Conservation (phyloP, 1,140 invertebrate species). For the Ostrea edulis region DNA sequence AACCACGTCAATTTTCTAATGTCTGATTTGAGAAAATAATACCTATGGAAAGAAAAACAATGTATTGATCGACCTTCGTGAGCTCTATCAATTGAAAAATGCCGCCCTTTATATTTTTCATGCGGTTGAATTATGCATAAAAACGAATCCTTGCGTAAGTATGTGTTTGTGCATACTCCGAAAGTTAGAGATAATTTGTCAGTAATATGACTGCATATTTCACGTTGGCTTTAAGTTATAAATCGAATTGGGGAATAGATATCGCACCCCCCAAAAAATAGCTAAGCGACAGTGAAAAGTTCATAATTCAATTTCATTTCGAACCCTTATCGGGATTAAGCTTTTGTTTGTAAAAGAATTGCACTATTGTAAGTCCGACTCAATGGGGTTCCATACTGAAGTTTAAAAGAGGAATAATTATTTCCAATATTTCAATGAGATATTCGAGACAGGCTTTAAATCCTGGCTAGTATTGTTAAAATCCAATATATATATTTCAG, state of each 20-base stretch:
- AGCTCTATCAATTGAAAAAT: background rate
- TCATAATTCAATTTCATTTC: background rate
- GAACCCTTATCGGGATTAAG: background rate
- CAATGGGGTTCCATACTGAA: background rate
- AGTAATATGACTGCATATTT: too few species aligned
- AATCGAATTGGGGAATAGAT: too few species aligned
- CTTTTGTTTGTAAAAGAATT: conserved; percentile 5
- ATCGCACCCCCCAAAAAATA: too few species aligned
- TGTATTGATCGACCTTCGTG: background rate
- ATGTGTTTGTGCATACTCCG: background rate
- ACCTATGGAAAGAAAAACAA: background rate
- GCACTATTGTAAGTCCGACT: background rate
- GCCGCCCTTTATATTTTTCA: background rate
- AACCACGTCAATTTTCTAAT: background rate
- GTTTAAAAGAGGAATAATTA: conserved; percentile 1
- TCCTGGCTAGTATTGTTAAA: background rate
- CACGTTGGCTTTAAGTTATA: too few species aligned
- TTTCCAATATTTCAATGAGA: conserved; percentile 21
- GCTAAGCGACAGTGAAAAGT: background rate
- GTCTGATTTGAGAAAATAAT: background rate
- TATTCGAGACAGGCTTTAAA: conserved; percentile 4
- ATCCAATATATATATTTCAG: background rate
- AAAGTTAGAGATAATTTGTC: background rate
- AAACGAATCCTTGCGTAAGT: background rate
- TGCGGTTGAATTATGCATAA: background rate